Evolutionary conservation across 2,797 vertebrate genomes (phyloP), one percentile per base, ranked within the genome.

Genomic region (Acipenser oxyrinchus): DNA sequence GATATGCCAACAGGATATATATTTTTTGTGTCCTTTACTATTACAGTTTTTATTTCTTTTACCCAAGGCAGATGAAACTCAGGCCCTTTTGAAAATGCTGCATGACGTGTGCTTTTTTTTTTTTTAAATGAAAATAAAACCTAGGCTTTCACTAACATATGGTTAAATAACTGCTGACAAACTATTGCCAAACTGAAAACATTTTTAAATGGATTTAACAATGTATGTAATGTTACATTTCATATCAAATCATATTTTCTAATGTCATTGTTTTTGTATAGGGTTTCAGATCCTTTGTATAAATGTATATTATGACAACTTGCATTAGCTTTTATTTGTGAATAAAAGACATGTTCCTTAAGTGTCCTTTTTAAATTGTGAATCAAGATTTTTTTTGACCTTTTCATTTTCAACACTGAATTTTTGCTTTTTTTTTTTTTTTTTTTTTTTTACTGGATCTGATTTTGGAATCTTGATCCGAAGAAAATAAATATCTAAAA

Each of bases 11-110:
- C 79, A 76, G 70, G 78, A 77, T 80, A 68, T 70, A 77, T 71
- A 69, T 84, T 66, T 76, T 82, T 81, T 76, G 76, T 80, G 74
- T 82, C 83, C 81, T 66, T 71, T 77, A 13, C 13, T 58, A 11
- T 13, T 58, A n/a, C 3, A 11, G 66, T 80, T 81, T 85, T 73
- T 68, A 75, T 87, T 58, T 81, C 68, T 79, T 84, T 87, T 82
- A 79, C 23, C 23, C 76, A 83, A 84, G 79, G 66, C 23, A 37
- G 23, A 82, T 78, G 82, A 82, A 82, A 89, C 84, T 93, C 89
- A 91, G 92, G 92, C 92, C 91, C 86, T 83, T 93, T 88, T 93
- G 87, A 92, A 91, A 89, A 95, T 94, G 93, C 93, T 95, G 93
- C 92, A 93, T 94, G 92, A 91, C 92, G 93, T 94, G 83, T 93